Base-by-base conservation (phyloP, 2,888 invertebrate genomes). In the Hirtodrosophila trivittata region DNA sequence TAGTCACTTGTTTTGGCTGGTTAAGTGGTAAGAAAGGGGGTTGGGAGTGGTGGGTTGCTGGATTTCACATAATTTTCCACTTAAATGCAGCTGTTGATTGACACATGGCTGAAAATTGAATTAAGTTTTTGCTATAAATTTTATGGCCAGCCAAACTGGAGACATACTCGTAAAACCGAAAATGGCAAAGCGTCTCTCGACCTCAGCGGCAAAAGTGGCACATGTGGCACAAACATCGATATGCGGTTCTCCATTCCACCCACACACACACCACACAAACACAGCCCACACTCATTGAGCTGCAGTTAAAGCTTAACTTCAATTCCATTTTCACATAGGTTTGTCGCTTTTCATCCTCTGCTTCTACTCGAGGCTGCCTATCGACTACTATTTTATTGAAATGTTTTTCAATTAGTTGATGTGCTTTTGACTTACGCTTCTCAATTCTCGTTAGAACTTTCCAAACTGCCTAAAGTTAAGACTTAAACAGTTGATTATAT, bases 21-120 rank as follows among this genome's bases (percentile, higher is more conserved):
- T 4, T 28, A 13, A 9, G 1, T n/a, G 18, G 26, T 8, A 12
- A 21, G 16, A 9, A 9, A 25, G 4, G 6, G 10, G 1, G 16
- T 7, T n/a, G n/a, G 32, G 21, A 10, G n/a, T 6, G 1, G 37
- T 5, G 18, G 14, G 38, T 9, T 10, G 49, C 43, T 16, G 51
- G 51, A 41, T 39, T 72, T 59, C 84, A 83, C 75, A 80, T 81
- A 66, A 69, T 73, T 77, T 80, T 83, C 64, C 75, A 80, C 81
- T 80, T 69, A 83, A 80, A 69, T 83, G 84, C 81, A 80, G 66
- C 81, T 69, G 69, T 57, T 83, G 84, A 83, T 83, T 83, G 80
- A 77, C 80, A 81, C 75, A 75, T 75, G 75, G 75, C 75, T 66
- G 16, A 65, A 21, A 83, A 80, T 75, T 75, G 75, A 77, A 85